Evolutionary conservation across 2,113 vertebrate species (phyloP), one percentile per base, ranked within the genome.

Genomic region (Panurus biarmicus): DNA sequence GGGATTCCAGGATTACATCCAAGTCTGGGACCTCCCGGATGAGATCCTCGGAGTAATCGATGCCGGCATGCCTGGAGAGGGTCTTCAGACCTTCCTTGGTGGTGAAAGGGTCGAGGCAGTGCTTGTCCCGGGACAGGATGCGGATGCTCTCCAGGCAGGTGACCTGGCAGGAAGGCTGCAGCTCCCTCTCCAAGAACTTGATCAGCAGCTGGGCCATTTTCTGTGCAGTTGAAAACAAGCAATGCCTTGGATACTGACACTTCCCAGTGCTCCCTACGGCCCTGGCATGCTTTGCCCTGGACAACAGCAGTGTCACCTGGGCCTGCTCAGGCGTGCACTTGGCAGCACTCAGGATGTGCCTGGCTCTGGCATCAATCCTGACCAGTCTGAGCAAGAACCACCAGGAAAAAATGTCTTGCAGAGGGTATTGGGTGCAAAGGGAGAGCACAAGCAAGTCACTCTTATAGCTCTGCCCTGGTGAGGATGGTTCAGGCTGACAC

Each of bases 141-240:
- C 99, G 98, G 84, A 99, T 96, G 31, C 98, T 99, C 96, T 99
- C 98, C 92, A 99, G 95, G 92, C 99, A 99, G 15, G 98, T 97
- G 76, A 98, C 97, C 79, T 98, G 98, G 93, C 98, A 98, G 56
- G 98, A 98, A 0, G 98, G 98, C 90, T 99, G 98, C 92, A 99
- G 92, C 47, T 98, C 98, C 45, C 97, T 97, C 89, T 98, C 98
- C 93, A 99, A 95, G 91, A 98, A 98, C 35, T 90, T 81, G 23
- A 98, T 96, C 87, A 99, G 98, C 96, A 99, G 95, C 90, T 98
- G 96, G 9, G 98, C 99, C 90, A 99, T 97, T 86, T 94, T 98
- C 99, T 99, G 96, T 19, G 60, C 21, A 15, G 48, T 40, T 26
- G 69, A n/a, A 82, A 92, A 92, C 26, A 67, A 74, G 61, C 3